Conservation (phyloP, 2,113 vertebrate species). For the Himantopus leucocephalus region DNA sequence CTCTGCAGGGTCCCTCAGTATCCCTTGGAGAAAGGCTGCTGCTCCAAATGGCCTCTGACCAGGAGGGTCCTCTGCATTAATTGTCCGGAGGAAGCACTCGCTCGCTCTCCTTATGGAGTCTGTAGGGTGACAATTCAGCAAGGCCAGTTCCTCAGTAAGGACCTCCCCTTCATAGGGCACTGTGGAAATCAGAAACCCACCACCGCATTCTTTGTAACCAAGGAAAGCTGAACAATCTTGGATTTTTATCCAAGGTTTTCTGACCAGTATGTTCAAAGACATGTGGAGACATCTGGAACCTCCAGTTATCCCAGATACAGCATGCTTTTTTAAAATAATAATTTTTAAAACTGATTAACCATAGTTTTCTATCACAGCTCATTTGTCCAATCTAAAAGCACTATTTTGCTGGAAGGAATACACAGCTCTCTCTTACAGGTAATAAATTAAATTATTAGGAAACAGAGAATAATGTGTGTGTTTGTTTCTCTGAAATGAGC, state of each 20-base stretch:
- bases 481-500: background rate
- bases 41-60: background rate
- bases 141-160: background rate
- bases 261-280: background rate
- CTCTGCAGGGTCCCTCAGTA: background rate
- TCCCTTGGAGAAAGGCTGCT: background rate
- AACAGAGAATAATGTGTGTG: background rate
- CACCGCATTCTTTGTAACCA: background rate
- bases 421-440: background rate
- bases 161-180: background rate
- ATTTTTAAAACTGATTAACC: background rate
- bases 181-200: background rate
- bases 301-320: background rate
- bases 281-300: background rate
- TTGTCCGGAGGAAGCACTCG: fast-evolving
- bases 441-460: background rate
- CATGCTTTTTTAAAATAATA: background rate
- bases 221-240: background rate
- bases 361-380: background rate
- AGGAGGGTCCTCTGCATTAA: background rate
- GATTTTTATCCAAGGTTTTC: background rate
- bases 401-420: background rate
- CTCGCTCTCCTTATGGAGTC: background rate
- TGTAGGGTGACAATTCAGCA: background rate
- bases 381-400: background rate